Evolutionary conservation across 2,113 vertebrate genomes (phyloP), one percentile per base, ranked within the genome.

Genomic region (Murina feae): DNA sequence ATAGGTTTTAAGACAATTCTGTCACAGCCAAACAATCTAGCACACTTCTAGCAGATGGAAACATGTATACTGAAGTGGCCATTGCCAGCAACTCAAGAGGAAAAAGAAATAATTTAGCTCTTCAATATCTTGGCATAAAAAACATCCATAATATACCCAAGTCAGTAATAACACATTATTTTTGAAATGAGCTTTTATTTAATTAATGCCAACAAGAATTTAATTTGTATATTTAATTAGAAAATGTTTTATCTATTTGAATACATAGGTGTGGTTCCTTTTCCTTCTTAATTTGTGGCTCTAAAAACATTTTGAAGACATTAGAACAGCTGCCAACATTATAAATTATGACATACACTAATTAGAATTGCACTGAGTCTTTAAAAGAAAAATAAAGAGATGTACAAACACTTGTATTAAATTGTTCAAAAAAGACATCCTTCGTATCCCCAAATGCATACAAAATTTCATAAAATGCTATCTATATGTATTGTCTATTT

Each of bases 111-210:
- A 80, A 21, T n/a, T 95, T 95, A 72, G 60, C 60, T 85, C n/a
- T 81, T 87, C 37, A 92, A 47, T 11, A 82, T 85, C 32, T 5
- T 82, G 72, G 35, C 72, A 85, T 63, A n/a, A 89, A 76, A 92
- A 66, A 16, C 76, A 47, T 13, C 20, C 30, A 35, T 32, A n/a
- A 21, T 35, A 72, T 42, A 60, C 10, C 72, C 21, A 72, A 86
- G 76, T 81, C 25, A 74, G 20, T 66, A 71, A 58, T 16, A 74
- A 32, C 14, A 89, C 3, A 23, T 65, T 89, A 65, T 71, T 96
- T 86, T 93, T 96, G 25, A 96, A 87, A 80, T 51, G 75, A 69
- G 18, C 53, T 84, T 93, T 91, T 86, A 87, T 66, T 86, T 91
- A 94, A 76, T 93, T 47, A 84, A 39, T 93, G 25, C 13, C 51